These are phyloP conservation scores for Eupristina koningsbergeri DNA, from an alignment of 1,140 invertebrate genomes.

Conservation along the genomic window DNA sequence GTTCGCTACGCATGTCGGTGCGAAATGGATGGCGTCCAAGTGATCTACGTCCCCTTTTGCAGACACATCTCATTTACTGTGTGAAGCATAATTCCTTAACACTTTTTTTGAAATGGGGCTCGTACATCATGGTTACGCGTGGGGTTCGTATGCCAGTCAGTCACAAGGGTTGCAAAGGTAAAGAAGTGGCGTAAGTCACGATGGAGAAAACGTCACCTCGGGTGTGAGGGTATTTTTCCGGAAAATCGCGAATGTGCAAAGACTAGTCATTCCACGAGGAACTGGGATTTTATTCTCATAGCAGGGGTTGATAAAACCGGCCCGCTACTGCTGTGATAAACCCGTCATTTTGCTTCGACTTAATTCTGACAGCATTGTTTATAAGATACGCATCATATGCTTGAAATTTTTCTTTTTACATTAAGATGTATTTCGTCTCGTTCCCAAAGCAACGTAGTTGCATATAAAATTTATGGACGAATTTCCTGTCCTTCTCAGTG, in stretches of 20 bases:
- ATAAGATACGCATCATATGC: neutral
- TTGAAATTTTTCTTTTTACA: neutral
- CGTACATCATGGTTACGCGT: conserved; percentile 70
- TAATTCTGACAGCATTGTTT: neutral
- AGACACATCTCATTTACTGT: conserved; percentile 72
- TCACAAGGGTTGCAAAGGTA: neutral
- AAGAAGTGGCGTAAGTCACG: neutral
- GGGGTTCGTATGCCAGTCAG: conserved; percentile 48
- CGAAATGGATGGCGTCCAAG: conserved; percentile 67
- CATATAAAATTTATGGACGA: too few species aligned
- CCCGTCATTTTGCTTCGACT: neutral
- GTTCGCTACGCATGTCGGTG: conserved; percentile 61
- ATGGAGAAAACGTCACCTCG: too few species aligned
- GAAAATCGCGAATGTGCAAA: neutral
- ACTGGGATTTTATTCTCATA: neutral
- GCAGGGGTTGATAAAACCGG: neutral
- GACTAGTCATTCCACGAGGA: neutral
- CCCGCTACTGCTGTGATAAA: neutral
- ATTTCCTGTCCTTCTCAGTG: too few species aligned
- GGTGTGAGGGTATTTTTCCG: neutral
- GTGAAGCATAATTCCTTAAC: conserved; percentile 71
- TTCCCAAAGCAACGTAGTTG: too few species aligned
- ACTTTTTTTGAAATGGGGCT: conserved; percentile 68
- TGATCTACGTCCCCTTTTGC: conserved; percentile 70
- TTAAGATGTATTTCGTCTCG: neutral